Conservation (phyloP, 2,888 invertebrate species). For the Balanococcus diminutus region DNA sequence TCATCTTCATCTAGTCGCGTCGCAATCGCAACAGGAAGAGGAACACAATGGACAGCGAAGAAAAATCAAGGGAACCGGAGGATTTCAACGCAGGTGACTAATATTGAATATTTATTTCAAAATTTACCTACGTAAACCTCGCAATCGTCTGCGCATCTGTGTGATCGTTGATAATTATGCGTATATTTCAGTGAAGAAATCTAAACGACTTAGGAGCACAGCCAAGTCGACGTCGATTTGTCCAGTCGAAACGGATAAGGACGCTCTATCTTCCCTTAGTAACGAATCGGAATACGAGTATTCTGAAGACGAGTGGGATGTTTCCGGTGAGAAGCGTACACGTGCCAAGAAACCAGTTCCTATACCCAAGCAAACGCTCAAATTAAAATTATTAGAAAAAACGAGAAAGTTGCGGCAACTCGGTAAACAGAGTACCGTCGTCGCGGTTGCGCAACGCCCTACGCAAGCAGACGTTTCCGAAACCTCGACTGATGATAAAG, state of each 20-base stretch:
- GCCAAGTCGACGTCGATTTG: background rate
- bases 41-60: too few relatives aligned
- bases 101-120: too few relatives aligned
- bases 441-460: too few relatives aligned
- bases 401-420: constrained; percentile 29
- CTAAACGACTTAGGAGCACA: background rate
- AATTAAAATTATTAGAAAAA: constrained; percentile 31
- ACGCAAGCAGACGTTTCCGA: too few relatives aligned
- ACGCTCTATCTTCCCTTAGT: background rate
- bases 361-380: background rate
- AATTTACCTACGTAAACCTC: too few relatives aligned
- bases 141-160: too few relatives aligned
- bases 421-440: background rate
- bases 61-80: too few relatives aligned
- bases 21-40: too few relatives aligned
- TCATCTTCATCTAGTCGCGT: too few relatives aligned
- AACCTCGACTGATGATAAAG: background rate
- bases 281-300: background rate
- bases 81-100: too few relatives aligned
- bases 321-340: background rate
- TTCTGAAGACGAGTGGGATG: background rate
- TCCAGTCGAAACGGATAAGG: background rate
- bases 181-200: background rate
- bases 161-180: too few relatives aligned
- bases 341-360: background rate